A percentile compares a stretch with the other conserved stretches of the same genome.
Conservation (phyloP, 2,797 vertebrate species). For the Sebastolobus altivelis region DNA sequence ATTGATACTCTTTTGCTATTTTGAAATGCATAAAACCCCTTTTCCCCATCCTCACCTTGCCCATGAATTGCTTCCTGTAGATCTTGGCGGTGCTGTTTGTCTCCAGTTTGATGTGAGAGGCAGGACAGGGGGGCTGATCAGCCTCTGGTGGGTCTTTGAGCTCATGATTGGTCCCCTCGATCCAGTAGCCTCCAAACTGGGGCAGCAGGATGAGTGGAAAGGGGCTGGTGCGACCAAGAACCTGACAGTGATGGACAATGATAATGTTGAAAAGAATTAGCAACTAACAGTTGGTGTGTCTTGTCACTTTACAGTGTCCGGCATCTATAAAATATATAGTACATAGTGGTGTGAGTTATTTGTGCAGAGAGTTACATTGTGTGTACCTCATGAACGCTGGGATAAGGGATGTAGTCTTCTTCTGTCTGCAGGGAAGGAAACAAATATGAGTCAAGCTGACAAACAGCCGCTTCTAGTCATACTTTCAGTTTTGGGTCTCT, state of each 20-base stretch:
- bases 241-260: slow-evolving; percentile 76
- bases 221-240: slow-evolving; percentile 91
- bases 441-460: slow-evolving; percentile 52
- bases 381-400: slow-evolving; percentile 96
- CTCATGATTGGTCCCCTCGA: slow-evolving; percentile 96
- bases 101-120: slow-evolving; percentile 90
- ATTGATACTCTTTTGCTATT: neutral
- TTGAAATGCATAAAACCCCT: neutral
- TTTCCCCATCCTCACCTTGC: slow-evolving; percentile 87
- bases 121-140: slow-evolving; percentile 79
- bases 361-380: neutral
- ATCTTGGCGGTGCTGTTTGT: slow-evolving; percentile 93
- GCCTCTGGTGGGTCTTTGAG: slow-evolving; percentile 83
- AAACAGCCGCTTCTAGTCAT: slow-evolving; percentile 42
- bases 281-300: too few relatives aligned
- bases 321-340: neutral
- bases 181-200: slow-evolving; percentile 99
- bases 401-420: slow-evolving; percentile 98
- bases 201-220: slow-evolving; percentile 96
- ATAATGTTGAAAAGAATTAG: neutral
- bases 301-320: neutral
- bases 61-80: slow-evolving; percentile 95
- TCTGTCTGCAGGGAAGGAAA: slow-evolving; percentile 90
- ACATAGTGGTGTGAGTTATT: neutral
- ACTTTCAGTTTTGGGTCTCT: slow-evolving; percentile 34